These are phyloP conservation scores for Sebastes umbrosus DNA, from an alignment of 2,797 vertebrate genomes.

Conservation along the genomic window DNA sequence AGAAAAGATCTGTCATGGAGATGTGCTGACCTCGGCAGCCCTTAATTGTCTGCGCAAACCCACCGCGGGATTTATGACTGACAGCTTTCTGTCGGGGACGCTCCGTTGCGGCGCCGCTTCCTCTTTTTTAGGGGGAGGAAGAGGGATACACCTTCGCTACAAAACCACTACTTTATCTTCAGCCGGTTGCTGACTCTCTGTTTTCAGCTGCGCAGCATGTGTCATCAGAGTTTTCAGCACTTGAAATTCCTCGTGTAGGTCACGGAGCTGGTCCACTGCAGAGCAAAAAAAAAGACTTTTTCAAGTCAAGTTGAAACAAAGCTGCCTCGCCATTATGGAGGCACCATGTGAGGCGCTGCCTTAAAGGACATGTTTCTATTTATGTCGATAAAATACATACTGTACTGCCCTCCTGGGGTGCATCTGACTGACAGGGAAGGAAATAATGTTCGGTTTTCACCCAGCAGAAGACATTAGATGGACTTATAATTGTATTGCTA, in stretches of 20 bases:
- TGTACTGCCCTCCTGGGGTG: background rate
- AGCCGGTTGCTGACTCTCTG: constrained; percentile 31
- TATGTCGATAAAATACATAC: background rate
- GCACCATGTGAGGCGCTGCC: background rate
- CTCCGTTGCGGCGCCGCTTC: background rate
- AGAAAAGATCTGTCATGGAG: constrained; percentile 57
- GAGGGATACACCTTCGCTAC: background rate
- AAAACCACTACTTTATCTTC: constrained; percentile 25
- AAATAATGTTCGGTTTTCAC: constrained; percentile 7
- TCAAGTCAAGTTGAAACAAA: constrained; percentile 26
- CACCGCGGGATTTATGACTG: constrained; percentile 58
- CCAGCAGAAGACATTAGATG: background rate
- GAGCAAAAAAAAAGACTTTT: constrained; percentile 20
- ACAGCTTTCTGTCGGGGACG: constrained; percentile 37
- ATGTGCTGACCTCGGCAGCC: constrained; percentile 63
- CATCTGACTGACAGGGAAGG: background rate
- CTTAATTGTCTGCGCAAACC: constrained; percentile 35
- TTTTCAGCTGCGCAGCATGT: constrained; percentile 15
- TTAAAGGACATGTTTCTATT: constrained; percentile 10
- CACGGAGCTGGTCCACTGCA: constrained; percentile 7
- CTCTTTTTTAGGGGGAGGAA: background rate
- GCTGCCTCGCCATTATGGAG: background rate
- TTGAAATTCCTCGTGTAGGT: constrained; percentile 19
- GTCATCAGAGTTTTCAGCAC: constrained; percentile 17
- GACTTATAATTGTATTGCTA: constrained; percentile 19